Base-by-base conservation (phyloP, 64 coral and sea anemone species). In the Porites australiensis region DNA sequence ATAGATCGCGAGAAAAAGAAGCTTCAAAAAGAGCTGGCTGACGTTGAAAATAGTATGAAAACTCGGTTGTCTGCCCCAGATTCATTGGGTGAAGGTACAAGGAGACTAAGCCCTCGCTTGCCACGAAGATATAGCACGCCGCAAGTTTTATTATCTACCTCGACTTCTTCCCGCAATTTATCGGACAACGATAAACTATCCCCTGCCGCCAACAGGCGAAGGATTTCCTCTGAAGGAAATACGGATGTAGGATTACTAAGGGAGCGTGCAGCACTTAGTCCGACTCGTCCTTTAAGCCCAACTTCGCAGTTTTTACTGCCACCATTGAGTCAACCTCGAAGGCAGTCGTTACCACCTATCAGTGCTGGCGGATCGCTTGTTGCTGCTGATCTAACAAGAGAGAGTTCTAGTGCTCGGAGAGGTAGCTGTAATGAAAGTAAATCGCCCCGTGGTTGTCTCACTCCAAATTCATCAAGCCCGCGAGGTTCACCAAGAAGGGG, bases 1-100 rank as follows among this genome's bases (percentile, higher is more conserved):
- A 87, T 98, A n/a, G 86, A 98, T 12, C 87, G 95, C 62, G 95
- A 98, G 22, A 90, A 88, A 53, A 98, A 94, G 13, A 98, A 91
- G 66, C 49, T 98, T 12, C 89, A 88, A 21, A 90, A 79, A 82
- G 95, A 98, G 21, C 64, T 98, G 9, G 95, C 79, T 0, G 90
- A 87, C 37, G 92, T 74, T 22, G 95, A 94, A 53, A 93, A 83
- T 50, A 51, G 88, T 13, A 90, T 80, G 87, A 89, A 63, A 57
- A 91, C 45, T 74, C 88, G 95, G 3, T 51, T 98, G 19, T 61
- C 82, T 69, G 77, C 94, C 6, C 54, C 18, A 44, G 88, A 94
- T 59, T 15, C 58, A 22, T 51, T 74, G 8, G 23, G 58, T 6
- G 87, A 84, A 1, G 61, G 75, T 9, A 87, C 62, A 3, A 93